Base-by-base conservation (phyloP, 2,113 vertebrate species). In the Peromyscus californicus region DNA sequence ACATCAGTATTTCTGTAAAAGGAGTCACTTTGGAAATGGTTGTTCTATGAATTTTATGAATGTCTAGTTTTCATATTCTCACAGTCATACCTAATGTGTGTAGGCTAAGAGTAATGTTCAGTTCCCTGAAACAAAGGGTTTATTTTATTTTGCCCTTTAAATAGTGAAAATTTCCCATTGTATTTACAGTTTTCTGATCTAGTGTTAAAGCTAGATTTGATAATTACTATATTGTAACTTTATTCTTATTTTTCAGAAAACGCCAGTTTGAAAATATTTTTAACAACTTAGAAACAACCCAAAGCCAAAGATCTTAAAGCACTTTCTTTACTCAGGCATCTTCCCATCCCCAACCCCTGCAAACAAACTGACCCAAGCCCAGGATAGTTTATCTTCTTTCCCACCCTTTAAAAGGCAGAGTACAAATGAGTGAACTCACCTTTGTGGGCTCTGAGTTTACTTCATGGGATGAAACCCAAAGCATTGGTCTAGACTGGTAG, bases 261-360 rank as follows among this genome's bases (percentile, higher is more conserved):
- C 82, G 69, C 57, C 70, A 75, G 83, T 97, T 76, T 87, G 63
- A 95, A 95, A 92, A 80, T 92, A 94, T 74, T 97, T 94, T 45
- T 1, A 93, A n/a, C 3, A 91, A 51, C 29, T 91, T 19, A 92
- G 69, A 94, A 94, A 74, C 54, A 75, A 82, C 26, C 45, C 82
- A 95, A 54, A 95, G 17, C 48, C 91, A 51, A 94, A 42, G 7
- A 89, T 84, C 89, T 94, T 65, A n/a, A 92, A 84, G 39, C 3
- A 59, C 7, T 33, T 85, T 83, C 36, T 78, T 79, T 97, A 69
- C 86, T 70, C 4, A 75, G 79, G 67, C 79, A 61, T 12, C 15
- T 3, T 9, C 19, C 79, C n/a, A 39, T 3, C 24, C 22, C 15
- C 15, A 67, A 69, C 15, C 82, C 82, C 82, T 85, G 0, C n/a